Conservation (phyloP, 2,797 vertebrate genomes). For the Lacerta viridis region DNA sequence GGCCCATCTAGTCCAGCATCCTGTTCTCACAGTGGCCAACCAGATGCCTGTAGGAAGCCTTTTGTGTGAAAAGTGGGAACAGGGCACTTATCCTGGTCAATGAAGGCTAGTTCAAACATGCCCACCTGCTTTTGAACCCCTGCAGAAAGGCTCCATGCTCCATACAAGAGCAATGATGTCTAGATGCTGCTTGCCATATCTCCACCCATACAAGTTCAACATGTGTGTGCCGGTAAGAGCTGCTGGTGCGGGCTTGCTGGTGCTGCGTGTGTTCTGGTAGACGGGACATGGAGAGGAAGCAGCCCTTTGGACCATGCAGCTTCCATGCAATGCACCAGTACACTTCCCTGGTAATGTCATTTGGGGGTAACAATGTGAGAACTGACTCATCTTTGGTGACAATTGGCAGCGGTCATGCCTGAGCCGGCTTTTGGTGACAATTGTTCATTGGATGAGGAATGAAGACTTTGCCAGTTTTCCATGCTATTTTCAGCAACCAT, state of each 20-base stretch:
- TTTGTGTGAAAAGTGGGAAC: not conserved
- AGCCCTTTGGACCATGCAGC: not conserved
- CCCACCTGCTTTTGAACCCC: not conserved
- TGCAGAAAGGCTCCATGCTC: not conserved
- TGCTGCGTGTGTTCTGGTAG: not conserved
- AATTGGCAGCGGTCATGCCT: not conserved
- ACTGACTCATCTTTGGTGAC: not conserved
- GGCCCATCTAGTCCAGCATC: too few species aligned
- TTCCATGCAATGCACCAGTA: not conserved
- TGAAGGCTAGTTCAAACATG: not conserved
- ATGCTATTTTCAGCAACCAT: constrained; percentile 5
- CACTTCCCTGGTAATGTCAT: not conserved
- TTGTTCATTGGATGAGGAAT: not conserved
- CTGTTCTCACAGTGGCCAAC: too few species aligned
- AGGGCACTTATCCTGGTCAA: not conserved
- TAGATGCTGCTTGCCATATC: not conserved
- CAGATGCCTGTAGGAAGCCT: not conserved
- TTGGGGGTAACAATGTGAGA: too few species aligned
- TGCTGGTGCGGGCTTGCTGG: not conserved
- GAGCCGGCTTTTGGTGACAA: not conserved
- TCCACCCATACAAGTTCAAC: not conserved
- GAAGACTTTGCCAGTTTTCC: not conserved
- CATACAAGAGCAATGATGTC: not conserved
- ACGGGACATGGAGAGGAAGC: not conserved
- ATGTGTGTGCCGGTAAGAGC: not conserved